Base-by-base conservation (phyloP, 2,888 invertebrate genomes). In the Malthinus flaveolus region DNA sequence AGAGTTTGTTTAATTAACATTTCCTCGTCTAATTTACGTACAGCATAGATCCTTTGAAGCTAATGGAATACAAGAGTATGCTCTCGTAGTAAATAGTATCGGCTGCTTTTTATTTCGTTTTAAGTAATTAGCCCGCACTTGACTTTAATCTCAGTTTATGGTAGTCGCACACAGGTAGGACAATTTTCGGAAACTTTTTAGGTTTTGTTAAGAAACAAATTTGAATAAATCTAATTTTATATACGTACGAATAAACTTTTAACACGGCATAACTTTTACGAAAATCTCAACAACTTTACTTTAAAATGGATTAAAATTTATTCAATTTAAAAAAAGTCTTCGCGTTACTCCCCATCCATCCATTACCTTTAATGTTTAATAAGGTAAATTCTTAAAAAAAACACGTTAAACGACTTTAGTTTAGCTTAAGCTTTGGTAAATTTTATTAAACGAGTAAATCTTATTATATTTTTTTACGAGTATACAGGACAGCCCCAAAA, bases 321-420 rank as follows among this genome's bases (percentile, higher is more conserved):
- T 55, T 54, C 50, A 59, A 59, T 55, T 54, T 55, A 15, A 44
- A 54, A 59, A 59, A 59, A 53, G 36, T 36, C 44, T 50, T 36
- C 37, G 50, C 56, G 44, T 23, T 42, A 49, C 37, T 54, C 58
- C 58, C 58, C 49, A 32, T 34, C 39, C 45, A 49, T 46, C 34
- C 50, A 50, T 59, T 51, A 55, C 47, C 46, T 23, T 59, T 37
- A 59, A 59, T 54, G 50, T 59, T 59, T 53, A 50, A 59, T 59
- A 46, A 42, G 31, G 35, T 45, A 35, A 52, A 53, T 53, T 54
- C 37, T 34, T 11, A 34, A 44, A 51, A n/a, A 57, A 57, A 52
- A 42, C 13, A 23, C 39, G 39, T 42, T 42, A 42, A 42, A 42
- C 39, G 39, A 42, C 39, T 13, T 15, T 13, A 42, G 39, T 42